phyloP scores from a whole-genome alignment of 1,140 invertebrate genomes.

The Camponotus vicinus region DNA sequence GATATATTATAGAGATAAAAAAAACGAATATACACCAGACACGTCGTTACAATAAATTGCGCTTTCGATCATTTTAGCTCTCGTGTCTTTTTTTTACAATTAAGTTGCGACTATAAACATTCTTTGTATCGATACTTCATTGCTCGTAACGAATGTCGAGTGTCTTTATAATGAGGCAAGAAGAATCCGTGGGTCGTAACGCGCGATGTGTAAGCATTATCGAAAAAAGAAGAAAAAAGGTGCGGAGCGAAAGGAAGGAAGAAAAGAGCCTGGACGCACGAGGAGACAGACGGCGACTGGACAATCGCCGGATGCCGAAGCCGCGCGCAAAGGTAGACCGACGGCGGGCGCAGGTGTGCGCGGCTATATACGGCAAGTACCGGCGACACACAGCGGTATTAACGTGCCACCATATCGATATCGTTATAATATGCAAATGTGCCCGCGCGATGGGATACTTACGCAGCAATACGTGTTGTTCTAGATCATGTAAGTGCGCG shows the following conservation, averaged over 20 bases:
- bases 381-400: constrained; percentile 69
- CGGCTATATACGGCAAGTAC: constrained; percentile 67
- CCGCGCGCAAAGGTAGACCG: constrained; percentile 66
- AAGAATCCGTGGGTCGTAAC: constrained; percentile 38
- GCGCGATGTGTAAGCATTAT: constrained; percentile 25
- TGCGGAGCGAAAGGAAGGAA: background rate
- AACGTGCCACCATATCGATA: constrained; percentile 75
- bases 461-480: constrained; percentile 54
- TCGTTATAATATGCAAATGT: constrained; percentile 77
- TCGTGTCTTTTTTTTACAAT: background rate
- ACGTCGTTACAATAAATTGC: background rate
- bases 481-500: constrained; percentile 49
- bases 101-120: background rate
- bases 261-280: constrained; percentile 9
- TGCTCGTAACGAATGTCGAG: constrained; percentile 5
- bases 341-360: constrained; percentile 73
- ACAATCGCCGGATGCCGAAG: constrained; percentile 75
- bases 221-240: background rate
- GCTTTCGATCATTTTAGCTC: background rate
- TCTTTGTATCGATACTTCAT: background rate
- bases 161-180: constrained; percentile 42
- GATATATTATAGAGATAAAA: background rate
- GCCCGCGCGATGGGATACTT: background rate
- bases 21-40: background rate
- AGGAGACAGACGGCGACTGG: constrained; percentile 53